Conservation (phyloP, 2,888 invertebrate genomes). For the Neoitamus cyanurus region DNA sequence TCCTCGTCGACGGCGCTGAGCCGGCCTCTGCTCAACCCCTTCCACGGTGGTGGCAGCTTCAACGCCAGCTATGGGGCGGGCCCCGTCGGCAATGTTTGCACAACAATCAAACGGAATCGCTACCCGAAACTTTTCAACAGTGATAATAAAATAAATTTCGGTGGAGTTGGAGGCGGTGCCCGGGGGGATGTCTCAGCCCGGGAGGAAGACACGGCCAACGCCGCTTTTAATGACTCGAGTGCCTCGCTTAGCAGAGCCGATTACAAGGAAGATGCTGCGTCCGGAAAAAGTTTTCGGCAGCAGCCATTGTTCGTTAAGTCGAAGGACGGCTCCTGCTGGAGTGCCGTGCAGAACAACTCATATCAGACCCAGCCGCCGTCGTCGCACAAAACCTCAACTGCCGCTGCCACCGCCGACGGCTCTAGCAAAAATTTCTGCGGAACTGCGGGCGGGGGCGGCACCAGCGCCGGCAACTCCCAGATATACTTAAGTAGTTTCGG, state of each 20-base stretch:
- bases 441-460: slow-evolving; percentile 52
- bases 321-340: slow-evolving; percentile 65
- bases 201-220: background rate
- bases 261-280: slow-evolving; percentile 16
- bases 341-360: slow-evolving; percentile 63
- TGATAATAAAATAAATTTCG: slow-evolving; percentile 64
- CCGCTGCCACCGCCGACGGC: slow-evolving; percentile 52
- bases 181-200: slow-evolving; percentile 50
- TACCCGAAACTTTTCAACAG: slow-evolving; percentile 64
- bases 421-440: slow-evolving; percentile 57
- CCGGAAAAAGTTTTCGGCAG: slow-evolving; percentile 53
- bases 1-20: slow-evolving; percentile 46
- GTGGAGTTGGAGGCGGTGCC: slow-evolving; percentile 53
- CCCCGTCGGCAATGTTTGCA: slow-evolving; percentile 54
- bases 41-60: slow-evolving; percentile 14
- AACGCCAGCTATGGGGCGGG: slow-evolving; percentile 59
- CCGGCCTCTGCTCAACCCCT: slow-evolving; percentile 46
- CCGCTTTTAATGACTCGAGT: slow-evolving; percentile 35
- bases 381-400: slow-evolving; percentile 49
- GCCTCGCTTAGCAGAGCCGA: slow-evolving; percentile 7
- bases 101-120: slow-evolving; percentile 64
- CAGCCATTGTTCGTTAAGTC: slow-evolving; percentile 64
- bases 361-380: slow-evolving; percentile 63
- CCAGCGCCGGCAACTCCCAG: slow-evolving; percentile 56
- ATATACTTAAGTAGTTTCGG: slow-evolving; percentile 67